phyloP scores from a whole-genome alignment of 2,113 vertebrate species.

The Notechis scutatus region DNA sequence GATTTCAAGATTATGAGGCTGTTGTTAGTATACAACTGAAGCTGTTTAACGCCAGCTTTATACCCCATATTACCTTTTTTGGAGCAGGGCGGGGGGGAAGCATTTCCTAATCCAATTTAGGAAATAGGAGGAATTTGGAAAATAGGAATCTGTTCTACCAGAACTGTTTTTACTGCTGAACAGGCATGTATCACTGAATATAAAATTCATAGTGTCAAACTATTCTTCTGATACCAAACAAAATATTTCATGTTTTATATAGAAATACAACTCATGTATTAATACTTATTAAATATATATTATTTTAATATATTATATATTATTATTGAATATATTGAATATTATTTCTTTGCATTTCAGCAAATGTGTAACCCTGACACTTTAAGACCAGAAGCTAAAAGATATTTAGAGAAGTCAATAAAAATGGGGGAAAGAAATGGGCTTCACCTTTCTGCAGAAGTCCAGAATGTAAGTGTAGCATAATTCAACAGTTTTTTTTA shows the following conservation, averaged over 20 bases:
- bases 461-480: slow-evolving; percentile 78
- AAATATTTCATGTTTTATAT: slow-evolving; percentile 34
- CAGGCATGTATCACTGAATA: not conserved
- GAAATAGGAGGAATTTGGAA: not conserved
- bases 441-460: slow-evolving; percentile 84
- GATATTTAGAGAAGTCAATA: slow-evolving; percentile 85
- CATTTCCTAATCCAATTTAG: not conserved
- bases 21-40: not conserved
- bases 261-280: slow-evolving; percentile 6
- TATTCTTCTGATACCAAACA: slow-evolving; percentile 7
- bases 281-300: not conserved
- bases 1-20: not conserved
- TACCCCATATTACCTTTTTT: not conserved
- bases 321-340: not conserved
- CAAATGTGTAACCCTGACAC: slow-evolving; percentile 68
- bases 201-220: not conserved
- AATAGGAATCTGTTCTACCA: not conserved
- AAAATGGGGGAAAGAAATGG: slow-evolving; percentile 86
- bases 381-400: slow-evolving; percentile 79
- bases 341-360: slow-evolving; percentile 68
- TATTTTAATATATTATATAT: too few relatives aligned
- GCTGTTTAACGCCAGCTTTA: not conserved
- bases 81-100: not conserved
- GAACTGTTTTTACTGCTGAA: not conserved
- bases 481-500: slow-evolving; percentile 17